Percentiles rank a stretch among this genome's conserved stretches.
Evolutionary conservation across 2,113 vertebrate species (phyloP).

Genomic region (Lasiurus cinereus): DNA sequence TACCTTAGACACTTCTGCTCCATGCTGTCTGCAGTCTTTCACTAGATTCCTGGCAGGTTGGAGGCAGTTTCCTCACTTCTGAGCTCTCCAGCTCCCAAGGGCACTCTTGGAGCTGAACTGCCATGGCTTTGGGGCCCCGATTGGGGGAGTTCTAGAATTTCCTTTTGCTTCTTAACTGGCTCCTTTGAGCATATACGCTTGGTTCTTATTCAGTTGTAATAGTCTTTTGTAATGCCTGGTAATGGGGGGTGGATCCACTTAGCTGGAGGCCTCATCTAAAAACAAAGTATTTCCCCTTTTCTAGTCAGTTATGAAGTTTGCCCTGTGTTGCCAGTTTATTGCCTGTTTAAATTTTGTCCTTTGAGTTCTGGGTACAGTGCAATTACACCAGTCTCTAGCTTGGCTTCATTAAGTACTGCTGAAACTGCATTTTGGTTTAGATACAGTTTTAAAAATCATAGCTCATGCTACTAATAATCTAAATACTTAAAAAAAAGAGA

Average conservation of each 20-base stretch:
- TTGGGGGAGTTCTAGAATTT: not conserved
- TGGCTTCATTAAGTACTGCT: not conserved
- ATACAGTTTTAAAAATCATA: constrained; percentile 18
- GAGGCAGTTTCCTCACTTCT: not conserved
- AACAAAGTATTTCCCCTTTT: constrained; percentile 44
- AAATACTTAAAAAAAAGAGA: not conserved
- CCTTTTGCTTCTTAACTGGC: constrained; percentile 33
- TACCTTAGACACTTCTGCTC: not conserved
- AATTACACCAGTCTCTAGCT: not conserved
- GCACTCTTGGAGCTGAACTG: not conserved
- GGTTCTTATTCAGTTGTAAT: constrained; percentile 1
- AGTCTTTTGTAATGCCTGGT: not conserved
- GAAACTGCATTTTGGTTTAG: constrained; percentile 40
- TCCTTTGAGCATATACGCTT: not conserved
- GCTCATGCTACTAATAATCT: not conserved
- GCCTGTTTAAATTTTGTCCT: constrained; percentile 55
- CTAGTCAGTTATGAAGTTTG: constrained; percentile 48
- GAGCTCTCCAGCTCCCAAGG: not conserved
- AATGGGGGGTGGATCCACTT: not conserved
- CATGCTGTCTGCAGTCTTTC: not conserved
- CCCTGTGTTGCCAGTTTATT: constrained; percentile 38
- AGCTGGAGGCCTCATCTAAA: not conserved
- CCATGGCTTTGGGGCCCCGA: not conserved
- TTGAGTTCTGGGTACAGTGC: constrained; percentile 54
- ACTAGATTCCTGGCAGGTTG: not conserved